Evolutionary conservation across 2,113 vertebrate genomes (phyloP).

Genomic region (Anguilla rostrata): DNA sequence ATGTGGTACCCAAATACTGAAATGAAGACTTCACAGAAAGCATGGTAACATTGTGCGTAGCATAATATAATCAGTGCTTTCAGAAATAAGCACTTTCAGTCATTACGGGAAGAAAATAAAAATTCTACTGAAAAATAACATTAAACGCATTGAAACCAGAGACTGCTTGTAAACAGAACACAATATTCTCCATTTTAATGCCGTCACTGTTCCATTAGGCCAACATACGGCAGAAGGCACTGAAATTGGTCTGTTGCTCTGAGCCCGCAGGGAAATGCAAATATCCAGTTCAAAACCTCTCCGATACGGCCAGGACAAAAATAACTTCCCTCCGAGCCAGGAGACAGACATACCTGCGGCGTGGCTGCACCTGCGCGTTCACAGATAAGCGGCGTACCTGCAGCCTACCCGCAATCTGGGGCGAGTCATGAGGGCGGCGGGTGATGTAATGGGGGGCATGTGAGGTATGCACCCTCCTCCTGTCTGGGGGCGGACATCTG

Average conservation of each 20-base stretch:
- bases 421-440: constrained; percentile 26
- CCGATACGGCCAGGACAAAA: background rate
- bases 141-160: background rate
- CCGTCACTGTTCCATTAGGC: background rate
- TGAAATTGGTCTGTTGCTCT: background rate
- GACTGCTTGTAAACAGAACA: background rate
- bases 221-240: background rate
- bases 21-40: background rate
- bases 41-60: background rate
- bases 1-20: background rate
- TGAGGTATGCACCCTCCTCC: background rate
- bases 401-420: constrained; percentile 22
- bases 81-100: background rate
- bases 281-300: background rate
- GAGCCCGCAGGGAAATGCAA: background rate
- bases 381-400: background rate
- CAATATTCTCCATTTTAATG: background rate
- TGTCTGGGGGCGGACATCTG: constrained; percentile 17
- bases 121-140: background rate
- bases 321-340: background rate
- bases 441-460: constrained; percentile 22
- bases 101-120: background rate
- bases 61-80: background rate
- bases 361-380: background rate
- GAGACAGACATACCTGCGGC: background rate